phyloP scores from a whole-genome alignment of 92 coral and sea anemone species.

The Phymanthus crucifer region DNA sequence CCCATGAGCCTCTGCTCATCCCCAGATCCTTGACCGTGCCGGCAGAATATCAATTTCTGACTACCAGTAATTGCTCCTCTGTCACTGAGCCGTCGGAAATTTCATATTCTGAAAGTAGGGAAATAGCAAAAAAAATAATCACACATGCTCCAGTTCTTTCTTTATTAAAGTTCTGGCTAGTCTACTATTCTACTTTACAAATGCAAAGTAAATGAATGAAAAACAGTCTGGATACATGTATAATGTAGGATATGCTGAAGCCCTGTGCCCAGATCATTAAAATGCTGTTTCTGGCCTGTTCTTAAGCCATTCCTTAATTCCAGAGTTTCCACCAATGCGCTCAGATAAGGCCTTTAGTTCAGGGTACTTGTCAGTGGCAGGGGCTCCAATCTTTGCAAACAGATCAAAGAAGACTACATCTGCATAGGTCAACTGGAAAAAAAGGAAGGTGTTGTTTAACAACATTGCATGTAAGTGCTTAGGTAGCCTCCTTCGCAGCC shows the following conservation, averaged over 20 bases:
- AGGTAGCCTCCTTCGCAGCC: too few relatives aligned
- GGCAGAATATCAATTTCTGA: too few relatives aligned
- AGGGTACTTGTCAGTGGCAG: slow-evolving; percentile 36
- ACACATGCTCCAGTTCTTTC: background rate
- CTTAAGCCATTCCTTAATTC: slow-evolving; percentile 49
- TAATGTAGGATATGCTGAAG: too few relatives aligned
- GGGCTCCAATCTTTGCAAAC: slow-evolving; percentile 8
- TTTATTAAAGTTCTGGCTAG: background rate
- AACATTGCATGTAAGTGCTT: too few relatives aligned
- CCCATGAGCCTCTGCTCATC: too few relatives aligned
- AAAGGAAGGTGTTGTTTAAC: background rate
- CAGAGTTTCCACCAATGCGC: slow-evolving; percentile 44
- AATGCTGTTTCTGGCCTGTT: slow-evolving; percentile 32
- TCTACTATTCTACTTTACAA: background rate
- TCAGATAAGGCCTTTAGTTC: slow-evolving; percentile 42
- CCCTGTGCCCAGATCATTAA: background rate
- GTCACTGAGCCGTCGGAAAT: too few relatives aligned
- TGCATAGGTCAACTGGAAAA: slow-evolving; percentile 53
- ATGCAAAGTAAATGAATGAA: background rate
- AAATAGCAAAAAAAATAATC: too few relatives aligned
- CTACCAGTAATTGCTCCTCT: too few relatives aligned
- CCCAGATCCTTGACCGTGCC: too few relatives aligned
- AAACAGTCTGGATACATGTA: too few relatives aligned
- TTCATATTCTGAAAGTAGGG: background rate
- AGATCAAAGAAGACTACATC: slow-evolving; percentile 43